Percentiles rank a stretch among this genome's conserved stretches.
phyloP scores from a whole-genome alignment of 2,113 vertebrate species.

The Anoplopoma fimbria region DNA sequence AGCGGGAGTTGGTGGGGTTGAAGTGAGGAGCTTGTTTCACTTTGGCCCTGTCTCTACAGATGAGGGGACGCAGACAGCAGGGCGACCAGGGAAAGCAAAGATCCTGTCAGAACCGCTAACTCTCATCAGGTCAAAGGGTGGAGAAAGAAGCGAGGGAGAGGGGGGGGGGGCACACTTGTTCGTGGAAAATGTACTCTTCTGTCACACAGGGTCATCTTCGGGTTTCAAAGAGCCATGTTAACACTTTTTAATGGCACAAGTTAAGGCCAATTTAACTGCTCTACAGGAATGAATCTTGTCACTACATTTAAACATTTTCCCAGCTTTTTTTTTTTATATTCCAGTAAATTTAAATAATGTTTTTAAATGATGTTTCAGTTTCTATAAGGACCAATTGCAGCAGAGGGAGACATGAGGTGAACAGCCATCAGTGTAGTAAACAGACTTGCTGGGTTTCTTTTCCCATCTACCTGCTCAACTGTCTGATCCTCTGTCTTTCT shows the following conservation, averaged over 20 bases:
- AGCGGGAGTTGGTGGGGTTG: not conserved
- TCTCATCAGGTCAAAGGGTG: constrained; percentile 13
- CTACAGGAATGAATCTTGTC: not conserved
- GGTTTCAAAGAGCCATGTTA: constrained; percentile 1
- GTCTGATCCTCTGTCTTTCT: not conserved
- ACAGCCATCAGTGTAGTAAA: not conserved
- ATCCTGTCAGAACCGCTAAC: constrained; percentile 68
- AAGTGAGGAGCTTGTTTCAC: constrained; percentile 42
- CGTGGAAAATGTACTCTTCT: constrained; percentile 8
- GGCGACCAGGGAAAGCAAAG: constrained; percentile 41
- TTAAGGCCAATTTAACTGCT: not conserved
- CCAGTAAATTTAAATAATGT: not conserved
- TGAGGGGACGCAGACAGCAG: constrained; percentile 37
- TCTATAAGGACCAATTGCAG: not conserved
- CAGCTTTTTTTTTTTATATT: not conserved
- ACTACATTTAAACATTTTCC: not conserved
- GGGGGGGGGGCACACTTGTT: not conserved
- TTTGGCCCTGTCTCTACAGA: constrained; percentile 59
- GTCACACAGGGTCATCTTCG: not conserved
- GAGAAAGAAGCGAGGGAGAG: not conserved
- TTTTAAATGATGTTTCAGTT: not conserved
- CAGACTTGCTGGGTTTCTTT: not conserved
- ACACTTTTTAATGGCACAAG: not conserved
- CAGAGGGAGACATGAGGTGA: not conserved
- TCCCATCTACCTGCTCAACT: not conserved